Percentiles rank a stretch among this genome's conserved stretches.
Evolutionary conservation across 2,888 invertebrate species (phyloP).

Genomic region (Magallana nippona): DNA sequence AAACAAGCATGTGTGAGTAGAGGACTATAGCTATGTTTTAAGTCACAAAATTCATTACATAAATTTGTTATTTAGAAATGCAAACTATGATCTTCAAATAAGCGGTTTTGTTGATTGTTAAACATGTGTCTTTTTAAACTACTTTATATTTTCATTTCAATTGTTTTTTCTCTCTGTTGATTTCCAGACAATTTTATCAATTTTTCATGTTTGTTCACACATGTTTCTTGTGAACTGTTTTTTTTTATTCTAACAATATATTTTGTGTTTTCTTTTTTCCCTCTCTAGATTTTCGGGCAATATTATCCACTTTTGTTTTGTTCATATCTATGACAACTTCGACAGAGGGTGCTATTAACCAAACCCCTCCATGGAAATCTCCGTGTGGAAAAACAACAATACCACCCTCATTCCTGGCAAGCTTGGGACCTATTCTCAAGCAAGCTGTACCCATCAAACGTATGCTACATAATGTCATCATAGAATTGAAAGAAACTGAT

Average conservation of each 20-base stretch:
- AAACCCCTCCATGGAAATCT: conserved; percentile 5
- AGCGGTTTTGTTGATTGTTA: no score
- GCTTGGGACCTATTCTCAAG: not conserved
- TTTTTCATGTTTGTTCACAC: no score
- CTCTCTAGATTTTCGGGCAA: not conserved
- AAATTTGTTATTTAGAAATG: no score
- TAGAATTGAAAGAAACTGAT: conserved; percentile 6
- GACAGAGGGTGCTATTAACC: not conserved
- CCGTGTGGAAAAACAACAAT: conserved; percentile 10
- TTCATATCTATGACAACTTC: not conserved
- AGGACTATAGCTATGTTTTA: no score
- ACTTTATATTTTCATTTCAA: no score
- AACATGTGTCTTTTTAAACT: no score
- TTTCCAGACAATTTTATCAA: no score
- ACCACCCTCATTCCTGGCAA: not conserved
- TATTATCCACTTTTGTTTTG: not conserved
- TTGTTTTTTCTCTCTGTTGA: no score
- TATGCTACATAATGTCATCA: conserved; percentile 1
- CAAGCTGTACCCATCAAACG: not conserved
- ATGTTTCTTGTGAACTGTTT: no score
- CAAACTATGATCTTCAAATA: no score
- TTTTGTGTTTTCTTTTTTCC: not conserved
- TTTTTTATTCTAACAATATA: no score
- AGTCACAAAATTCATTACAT: no score
- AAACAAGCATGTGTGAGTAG: conserved; percentile 6